Conservation (phyloP, 2,888 invertebrate species). For the Campoplex capitator region DNA sequence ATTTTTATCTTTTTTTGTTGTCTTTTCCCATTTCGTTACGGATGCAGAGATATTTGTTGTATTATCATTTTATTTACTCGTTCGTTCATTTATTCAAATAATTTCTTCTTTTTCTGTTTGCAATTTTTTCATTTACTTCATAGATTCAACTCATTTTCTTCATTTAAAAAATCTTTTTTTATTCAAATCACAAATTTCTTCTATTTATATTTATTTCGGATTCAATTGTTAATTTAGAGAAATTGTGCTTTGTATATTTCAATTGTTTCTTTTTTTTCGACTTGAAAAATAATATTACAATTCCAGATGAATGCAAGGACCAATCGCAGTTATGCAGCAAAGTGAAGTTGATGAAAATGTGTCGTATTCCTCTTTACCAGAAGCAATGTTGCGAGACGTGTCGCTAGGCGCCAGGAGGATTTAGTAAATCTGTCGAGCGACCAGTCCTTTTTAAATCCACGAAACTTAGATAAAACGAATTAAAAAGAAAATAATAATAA, state of each 20-base stretch:
- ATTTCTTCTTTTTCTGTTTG: no score
- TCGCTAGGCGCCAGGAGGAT: slow-evolving; percentile 75
- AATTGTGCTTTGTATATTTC: no score
- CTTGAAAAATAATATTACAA: neutral
- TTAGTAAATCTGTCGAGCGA: slow-evolving; percentile 36
- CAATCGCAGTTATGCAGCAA: slow-evolving; percentile 94
- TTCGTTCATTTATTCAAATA: no score
- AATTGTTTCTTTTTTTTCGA: neutral
- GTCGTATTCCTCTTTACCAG: slow-evolving; percentile 92
- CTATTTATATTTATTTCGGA: neutral
- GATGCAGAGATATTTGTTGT: no score
- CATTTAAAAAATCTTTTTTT: no score
- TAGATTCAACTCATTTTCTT: no score
- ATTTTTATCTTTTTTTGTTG: no score
- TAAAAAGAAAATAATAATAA: neutral
- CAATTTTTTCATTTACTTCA: no score
- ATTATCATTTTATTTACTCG: no score
- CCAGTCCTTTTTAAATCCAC: slow-evolving; percentile 27
- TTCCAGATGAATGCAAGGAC: slow-evolving; percentile 91
- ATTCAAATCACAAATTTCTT: no score
- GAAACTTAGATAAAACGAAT: slow-evolving; percentile 58
- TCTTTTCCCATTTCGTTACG: no score
- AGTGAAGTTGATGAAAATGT: slow-evolving; percentile 95
- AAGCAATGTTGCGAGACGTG: slow-evolving; percentile 96
- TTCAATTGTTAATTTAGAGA: no score